A percentile compares a stretch with the other conserved stretches of the same genome.
Evolutionary conservation across 2,113 vertebrate genomes (phyloP).

Genomic region (Paratilapia polleni): DNA sequence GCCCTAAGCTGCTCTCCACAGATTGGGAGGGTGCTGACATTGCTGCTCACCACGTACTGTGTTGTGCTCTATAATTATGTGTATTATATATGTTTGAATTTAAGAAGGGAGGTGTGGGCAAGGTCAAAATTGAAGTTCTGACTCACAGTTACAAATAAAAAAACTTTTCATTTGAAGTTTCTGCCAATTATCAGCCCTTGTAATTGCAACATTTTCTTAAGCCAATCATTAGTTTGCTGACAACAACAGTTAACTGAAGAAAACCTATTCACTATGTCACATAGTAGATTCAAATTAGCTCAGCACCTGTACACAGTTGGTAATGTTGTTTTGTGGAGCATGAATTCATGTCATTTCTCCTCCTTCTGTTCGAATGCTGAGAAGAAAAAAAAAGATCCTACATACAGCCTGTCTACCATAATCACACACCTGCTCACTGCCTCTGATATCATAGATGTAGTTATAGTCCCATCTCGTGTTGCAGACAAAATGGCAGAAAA

Average conservation of each 20-base stretch:
- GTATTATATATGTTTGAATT: not conserved
- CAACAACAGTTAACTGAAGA: conserved; percentile 19
- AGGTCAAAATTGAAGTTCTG: not conserved
- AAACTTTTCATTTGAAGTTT: not conserved
- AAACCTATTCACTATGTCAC: not conserved
- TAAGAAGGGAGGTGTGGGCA: not conserved
- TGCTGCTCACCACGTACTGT: conserved; percentile 31
- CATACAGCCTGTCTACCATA: conserved; percentile 66
- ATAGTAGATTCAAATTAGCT: conserved; percentile 50
- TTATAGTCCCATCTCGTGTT: conserved; percentile 57
- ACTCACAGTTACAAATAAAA: conserved; percentile 3
- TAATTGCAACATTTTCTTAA: not conserved
- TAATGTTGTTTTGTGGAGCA: conserved; percentile 52
- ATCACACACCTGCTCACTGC: conserved; percentile 67
- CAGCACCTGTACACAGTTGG: conserved; percentile 60
- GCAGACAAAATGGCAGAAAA: conserved; percentile 41
- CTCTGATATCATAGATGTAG: conserved; percentile 60
- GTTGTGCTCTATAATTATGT: not conserved
- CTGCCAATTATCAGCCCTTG: not conserved
- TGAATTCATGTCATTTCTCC: conserved; percentile 57
- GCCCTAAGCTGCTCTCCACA: conserved; percentile 57
- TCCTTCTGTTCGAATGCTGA: conserved; percentile 56
- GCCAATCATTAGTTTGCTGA: conserved; percentile 28
- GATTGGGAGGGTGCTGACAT: conserved; percentile 63
- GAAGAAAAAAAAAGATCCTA: conserved; percentile 29